Evolutionary conservation across 2,797 vertebrate species (phyloP).

Genomic region (Perodicticus potto): DNA sequence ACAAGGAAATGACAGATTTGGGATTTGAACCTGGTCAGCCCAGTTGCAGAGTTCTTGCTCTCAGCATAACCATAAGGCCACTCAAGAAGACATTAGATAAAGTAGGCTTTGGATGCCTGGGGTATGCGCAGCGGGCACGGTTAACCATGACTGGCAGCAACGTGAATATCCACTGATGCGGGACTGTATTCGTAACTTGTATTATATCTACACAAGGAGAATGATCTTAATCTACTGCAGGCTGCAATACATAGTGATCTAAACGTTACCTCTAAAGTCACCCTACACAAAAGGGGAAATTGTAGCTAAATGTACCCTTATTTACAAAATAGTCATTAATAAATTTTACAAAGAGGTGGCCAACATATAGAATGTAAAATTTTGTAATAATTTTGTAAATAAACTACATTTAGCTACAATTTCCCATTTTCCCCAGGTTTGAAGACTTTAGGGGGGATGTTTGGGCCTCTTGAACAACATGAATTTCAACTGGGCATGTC

Average conservation of each 20-base stretch:
- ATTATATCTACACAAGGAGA: background rate
- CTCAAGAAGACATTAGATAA: background rate
- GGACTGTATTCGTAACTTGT: too few species aligned
- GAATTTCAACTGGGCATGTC: background rate
- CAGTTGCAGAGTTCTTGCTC: background rate
- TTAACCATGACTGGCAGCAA: background rate
- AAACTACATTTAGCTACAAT: too few species aligned
- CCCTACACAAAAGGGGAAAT: too few species aligned
- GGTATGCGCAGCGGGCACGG: background rate
- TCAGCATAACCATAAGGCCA: background rate
- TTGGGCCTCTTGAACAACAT: background rate
- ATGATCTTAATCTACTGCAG: too few species aligned
- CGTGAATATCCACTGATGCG: rapidly evolving
- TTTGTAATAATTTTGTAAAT: too few species aligned
- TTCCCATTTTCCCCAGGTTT: too few species aligned
- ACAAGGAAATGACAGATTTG: background rate
- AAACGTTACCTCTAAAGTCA: too few species aligned
- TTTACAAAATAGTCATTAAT: too few species aligned
- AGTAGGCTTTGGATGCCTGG: rapidly evolving
- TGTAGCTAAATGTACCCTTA: too few species aligned
- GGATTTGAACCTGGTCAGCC: background rate
- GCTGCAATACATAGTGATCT: background rate
- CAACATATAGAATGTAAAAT: too few species aligned
- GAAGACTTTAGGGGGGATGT: too few species aligned
- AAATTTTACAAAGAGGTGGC: too few species aligned